These are phyloP conservation scores for Cydia fagiglandana DNA, from an alignment of 1,140 invertebrate species.

Conservation along the genomic window DNA sequence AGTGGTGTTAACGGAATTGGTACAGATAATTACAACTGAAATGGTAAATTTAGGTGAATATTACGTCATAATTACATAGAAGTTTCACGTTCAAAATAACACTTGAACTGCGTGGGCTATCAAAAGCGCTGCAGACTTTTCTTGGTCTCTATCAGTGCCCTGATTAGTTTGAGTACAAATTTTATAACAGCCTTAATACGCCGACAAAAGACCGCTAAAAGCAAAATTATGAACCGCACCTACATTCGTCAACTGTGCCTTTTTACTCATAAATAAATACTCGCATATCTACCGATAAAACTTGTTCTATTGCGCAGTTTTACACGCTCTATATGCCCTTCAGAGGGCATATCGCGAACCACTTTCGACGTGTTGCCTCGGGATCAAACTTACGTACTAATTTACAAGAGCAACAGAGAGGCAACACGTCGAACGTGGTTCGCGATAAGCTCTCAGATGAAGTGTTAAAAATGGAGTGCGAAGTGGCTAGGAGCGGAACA, in stretches of 20 bases:
- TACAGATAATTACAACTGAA: no score
- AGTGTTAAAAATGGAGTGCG: not conserved
- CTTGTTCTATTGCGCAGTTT: not conserved
- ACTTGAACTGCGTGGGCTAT: no score
- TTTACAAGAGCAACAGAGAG: no score
- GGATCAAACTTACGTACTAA: no score
- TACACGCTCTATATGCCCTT: constrained; percentile 1
- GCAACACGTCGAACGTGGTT: no score
- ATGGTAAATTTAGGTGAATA: no score
- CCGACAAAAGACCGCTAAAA: not conserved
- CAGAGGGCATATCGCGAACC: not conserved
- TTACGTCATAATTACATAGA: no score
- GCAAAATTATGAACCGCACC: not conserved
- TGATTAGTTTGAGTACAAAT: not conserved
- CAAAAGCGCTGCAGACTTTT: no score
- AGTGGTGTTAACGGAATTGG: no score
- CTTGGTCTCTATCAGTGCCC: not conserved
- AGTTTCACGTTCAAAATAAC: no score
- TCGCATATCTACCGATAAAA: not conserved
- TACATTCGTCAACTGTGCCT: not conserved
- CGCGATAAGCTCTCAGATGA: no score
- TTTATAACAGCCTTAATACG: not conserved
- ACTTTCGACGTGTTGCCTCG: no score
- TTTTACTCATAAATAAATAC: not conserved
- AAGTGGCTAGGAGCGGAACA: not conserved